Evolutionary conservation across 2,888 invertebrate species (phyloP).

Genomic region (Apocheima hispidaria): DNA sequence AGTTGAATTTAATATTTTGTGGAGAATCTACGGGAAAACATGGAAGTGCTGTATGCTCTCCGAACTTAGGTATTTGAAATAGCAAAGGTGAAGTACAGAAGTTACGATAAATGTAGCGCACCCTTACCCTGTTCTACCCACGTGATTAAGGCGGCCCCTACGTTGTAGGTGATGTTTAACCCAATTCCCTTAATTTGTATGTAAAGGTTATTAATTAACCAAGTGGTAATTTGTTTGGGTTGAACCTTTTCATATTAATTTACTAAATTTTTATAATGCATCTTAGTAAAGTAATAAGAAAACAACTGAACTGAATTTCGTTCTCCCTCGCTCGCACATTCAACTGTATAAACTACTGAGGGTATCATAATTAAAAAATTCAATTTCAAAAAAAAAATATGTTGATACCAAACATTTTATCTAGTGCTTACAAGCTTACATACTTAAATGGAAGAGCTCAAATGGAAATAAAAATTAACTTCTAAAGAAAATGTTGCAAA

Average conservation of each 20-base stretch:
- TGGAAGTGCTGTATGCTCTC: too few species aligned
- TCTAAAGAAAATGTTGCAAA: too few species aligned
- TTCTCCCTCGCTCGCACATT: too few species aligned
- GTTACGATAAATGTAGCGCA: background rate
- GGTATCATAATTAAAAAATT: too few species aligned
- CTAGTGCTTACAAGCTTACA: too few species aligned
- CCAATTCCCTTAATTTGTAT: slow-evolving; percentile 49
- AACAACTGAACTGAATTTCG: too few species aligned
- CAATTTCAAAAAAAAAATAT: too few species aligned
- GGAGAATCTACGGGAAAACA: background rate
- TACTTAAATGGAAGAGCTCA: too few species aligned
- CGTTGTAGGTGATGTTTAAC: slow-evolving; percentile 46
- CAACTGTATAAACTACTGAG: too few species aligned
- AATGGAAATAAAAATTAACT: too few species aligned
- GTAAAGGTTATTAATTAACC: slow-evolving; percentile 52
- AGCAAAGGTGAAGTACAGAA: background rate
- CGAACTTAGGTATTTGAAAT: background rate
- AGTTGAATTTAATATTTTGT: background rate
- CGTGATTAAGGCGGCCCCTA: slow-evolving; percentile 9
- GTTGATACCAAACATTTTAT: too few species aligned
- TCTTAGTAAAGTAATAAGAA: background rate
- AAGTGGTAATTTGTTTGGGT: slow-evolving; percentile 38
- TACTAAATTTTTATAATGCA: background rate
- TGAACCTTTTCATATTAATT: slow-evolving; percentile 4
- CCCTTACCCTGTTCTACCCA: background rate